A percentile compares a stretch with the other conserved stretches of the same genome.
Conservation (phyloP, 2,888 invertebrate genomes). For the Argynnis bischoffii region DNA sequence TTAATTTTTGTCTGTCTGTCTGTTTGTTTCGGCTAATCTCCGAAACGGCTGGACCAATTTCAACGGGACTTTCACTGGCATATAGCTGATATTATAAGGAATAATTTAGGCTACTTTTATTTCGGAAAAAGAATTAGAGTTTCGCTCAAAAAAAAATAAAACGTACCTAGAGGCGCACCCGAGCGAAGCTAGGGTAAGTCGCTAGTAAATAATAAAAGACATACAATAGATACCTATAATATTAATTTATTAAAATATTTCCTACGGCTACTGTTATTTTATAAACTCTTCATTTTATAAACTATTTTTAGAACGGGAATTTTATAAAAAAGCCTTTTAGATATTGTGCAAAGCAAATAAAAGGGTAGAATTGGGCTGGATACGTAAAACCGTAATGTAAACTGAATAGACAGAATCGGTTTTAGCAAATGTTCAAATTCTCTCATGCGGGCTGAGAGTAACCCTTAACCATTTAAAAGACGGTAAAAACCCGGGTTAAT, state of each 20-base stretch:
- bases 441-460: conserved; percentile 32
- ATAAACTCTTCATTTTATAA: not conserved
- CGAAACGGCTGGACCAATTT: no score
- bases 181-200: no score
- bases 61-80: no score
- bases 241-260: not conserved
- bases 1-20: no score
- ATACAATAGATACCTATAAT: not conserved
- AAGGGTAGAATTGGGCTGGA: conserved; percentile 23
- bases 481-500: conserved; percentile 22
- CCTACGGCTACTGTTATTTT: not conserved
- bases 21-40: no score
- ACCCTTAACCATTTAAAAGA: conserved; percentile 26
- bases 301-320: conserved; percentile 21
- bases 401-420: conserved; percentile 36
- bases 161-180: no score
- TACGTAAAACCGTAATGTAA: conserved; percentile 30
- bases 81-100: no score
- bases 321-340: conserved; percentile 30
- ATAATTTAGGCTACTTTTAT: no score
- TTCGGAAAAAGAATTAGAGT: no score
- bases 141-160: no score
- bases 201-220: no score
- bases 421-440: conserved; percentile 31
- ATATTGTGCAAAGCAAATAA: conserved; percentile 32